phyloP scores from a whole-genome alignment of 1,140 invertebrate species.

The Pseudomyrmex cubaensis region DNA sequence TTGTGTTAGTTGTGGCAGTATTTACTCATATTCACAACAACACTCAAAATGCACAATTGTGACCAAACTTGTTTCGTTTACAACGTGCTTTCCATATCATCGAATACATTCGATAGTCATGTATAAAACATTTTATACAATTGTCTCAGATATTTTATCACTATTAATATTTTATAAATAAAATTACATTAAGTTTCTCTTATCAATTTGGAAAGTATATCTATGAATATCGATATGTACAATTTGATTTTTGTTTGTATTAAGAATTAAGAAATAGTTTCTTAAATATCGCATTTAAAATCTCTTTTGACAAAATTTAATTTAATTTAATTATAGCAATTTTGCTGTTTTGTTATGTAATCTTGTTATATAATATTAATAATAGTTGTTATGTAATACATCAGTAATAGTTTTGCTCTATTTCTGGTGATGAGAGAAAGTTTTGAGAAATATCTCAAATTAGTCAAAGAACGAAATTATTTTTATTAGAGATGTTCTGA shows the following conservation, averaged over 20 bases:
- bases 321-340: too few relatives aligned
- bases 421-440: background rate
- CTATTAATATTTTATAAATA: background rate
- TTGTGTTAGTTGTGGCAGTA: conserved; percentile 32
- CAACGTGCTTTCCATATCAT: conserved; percentile 8
- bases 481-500: background rate
- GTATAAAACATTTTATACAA: background rate
- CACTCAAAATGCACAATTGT: conserved; percentile 41
- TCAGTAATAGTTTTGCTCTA: background rate
- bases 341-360: too few relatives aligned
- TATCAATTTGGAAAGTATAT: too few relatives aligned
- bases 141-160: too few relatives aligned
- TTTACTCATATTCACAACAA: conserved; percentile 37
- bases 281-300: background rate
- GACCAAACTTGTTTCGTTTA: conserved; percentile 37
- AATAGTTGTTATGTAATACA: too few relatives aligned
- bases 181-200: too few relatives aligned
- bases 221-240: too few relatives aligned
- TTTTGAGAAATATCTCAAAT: conserved; percentile 37
- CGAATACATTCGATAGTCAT: background rate
- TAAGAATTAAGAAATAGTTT: background rate
- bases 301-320: too few relatives aligned
- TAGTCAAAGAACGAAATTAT: conserved; percentile 46
- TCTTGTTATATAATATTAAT: too few relatives aligned
- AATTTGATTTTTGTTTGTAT: background rate